Conservation (phyloP, 2,888 invertebrate genomes). For the Coecobrya sp. region DNA sequence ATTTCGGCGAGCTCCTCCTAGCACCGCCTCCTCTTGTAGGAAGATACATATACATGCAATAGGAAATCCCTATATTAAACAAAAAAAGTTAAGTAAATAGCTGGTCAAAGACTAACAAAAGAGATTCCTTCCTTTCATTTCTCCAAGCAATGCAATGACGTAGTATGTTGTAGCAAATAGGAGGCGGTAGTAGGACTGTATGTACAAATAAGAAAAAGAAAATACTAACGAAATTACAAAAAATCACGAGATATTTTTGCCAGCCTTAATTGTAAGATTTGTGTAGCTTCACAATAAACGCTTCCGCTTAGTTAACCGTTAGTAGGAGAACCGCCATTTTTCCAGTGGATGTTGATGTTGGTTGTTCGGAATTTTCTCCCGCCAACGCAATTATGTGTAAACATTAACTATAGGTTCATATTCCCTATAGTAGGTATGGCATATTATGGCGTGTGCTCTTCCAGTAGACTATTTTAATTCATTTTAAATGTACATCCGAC, state of each 20-base stretch:
- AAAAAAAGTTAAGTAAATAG: slow-evolving; percentile 57
- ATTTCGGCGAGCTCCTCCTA: slow-evolving; percentile 54
- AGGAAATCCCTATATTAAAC: slow-evolving; percentile 28
- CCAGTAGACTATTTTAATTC: slow-evolving; percentile 51
- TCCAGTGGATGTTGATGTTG: neutral
- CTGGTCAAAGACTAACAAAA: slow-evolving; percentile 49
- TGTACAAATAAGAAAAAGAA: neutral
- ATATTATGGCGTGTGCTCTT: slow-evolving; percentile 17
- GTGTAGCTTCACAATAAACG: slow-evolving; percentile 57
- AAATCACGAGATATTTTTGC: slow-evolving; percentile 66
- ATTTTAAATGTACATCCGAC: slow-evolving; percentile 59
- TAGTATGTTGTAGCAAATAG: neutral
- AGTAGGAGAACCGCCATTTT: slow-evolving; percentile 34
- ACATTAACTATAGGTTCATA: slow-evolving; percentile 38
- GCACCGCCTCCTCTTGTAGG: slow-evolving; percentile 28
- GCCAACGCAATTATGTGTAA: slow-evolving; percentile 58
- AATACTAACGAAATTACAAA: slow-evolving; percentile 46
- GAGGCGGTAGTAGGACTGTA: no score
- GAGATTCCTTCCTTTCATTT: slow-evolving; percentile 38
- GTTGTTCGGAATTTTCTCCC: slow-evolving; percentile 17
- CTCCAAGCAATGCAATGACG: slow-evolving; percentile 25
- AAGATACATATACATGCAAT: slow-evolving; percentile 49
- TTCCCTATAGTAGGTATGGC: neutral
- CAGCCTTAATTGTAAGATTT: slow-evolving; percentile 62
- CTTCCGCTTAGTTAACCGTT: slow-evolving; percentile 68